Evolutionary conservation across 1,140 invertebrate species (phyloP), one percentile per base, ranked within the genome.

Genomic region (Epicauta chinensis): DNA sequence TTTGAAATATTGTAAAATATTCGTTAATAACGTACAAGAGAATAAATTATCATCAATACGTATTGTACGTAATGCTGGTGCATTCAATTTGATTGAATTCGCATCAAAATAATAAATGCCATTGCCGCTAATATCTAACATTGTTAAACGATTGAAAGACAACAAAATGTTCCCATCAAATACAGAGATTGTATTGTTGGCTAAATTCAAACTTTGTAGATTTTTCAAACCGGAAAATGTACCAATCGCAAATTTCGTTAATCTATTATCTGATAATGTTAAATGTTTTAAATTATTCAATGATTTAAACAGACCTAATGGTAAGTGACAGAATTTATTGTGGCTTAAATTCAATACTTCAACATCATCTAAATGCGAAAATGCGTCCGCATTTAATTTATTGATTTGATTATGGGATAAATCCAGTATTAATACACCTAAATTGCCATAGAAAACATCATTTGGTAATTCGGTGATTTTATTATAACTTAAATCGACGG

Each of bases 51-150:
- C 64, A 29, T 59, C 60, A 3, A 67, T 49, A 3, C 39, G 46
- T 32, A 69, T 50, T 12, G 23, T 40, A 29, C 51, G 59, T 15
- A 66, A 32, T 13, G 43, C 61, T 13, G 65, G 64, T 11, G 50
- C 55, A 40, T 57, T 59, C 10, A 32, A 23, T 16, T 55, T 31
- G 17, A 69, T 39, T 9, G 45, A 44, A 16, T 58, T 44, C 3
- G 56, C 55, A 52, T 67, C 62, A 15, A 69, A 54, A 35, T 52
- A 63, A n/a, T 61, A 57, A 39, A 67, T 55, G 9, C 37, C 55
- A 46, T 66, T 69, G n/a, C 51, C 55, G 40, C 53, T 59, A 12
- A 67, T 34, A 57, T 69, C 67, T 15, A 68, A 46, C 10, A 49
- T 52, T 3, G 37, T 45, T 17, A 67, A 23, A 38, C 57, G 53